Percentiles rank a stretch among this genome's conserved stretches.
These are phyloP conservation scores for Ophion costatus DNA, from an alignment of 2,888 invertebrate genomes.

Conservation along the genomic window DNA sequence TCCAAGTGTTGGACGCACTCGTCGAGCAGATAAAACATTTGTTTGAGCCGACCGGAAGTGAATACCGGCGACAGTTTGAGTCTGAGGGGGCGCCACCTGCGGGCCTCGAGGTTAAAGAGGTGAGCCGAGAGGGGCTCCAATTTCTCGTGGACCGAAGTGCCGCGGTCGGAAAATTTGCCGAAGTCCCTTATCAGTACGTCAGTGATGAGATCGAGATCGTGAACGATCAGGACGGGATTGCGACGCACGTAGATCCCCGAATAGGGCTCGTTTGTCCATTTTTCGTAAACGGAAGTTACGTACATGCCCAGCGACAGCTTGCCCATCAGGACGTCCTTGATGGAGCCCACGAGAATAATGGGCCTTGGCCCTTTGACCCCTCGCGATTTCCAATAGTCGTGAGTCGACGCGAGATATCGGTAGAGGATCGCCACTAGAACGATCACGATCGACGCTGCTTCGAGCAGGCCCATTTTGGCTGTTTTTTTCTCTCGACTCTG, in stretches of 20 bases:
- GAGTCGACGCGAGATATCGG: slow-evolving; percentile 78
- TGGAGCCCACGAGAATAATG: slow-evolving; percentile 77
- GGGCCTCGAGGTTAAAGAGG: slow-evolving; percentile 79
- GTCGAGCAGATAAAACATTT: slow-evolving; percentile 83
- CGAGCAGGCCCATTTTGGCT: background rate
- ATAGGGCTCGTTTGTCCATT: slow-evolving; percentile 65
- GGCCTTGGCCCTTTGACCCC: slow-evolving; percentile 81
- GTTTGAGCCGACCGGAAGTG: slow-evolving; percentile 84
- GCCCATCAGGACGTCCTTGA: slow-evolving; percentile 68
- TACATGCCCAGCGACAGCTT: slow-evolving; percentile 53
- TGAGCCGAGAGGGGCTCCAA: slow-evolving; percentile 79
- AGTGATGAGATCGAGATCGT: slow-evolving; percentile 62
- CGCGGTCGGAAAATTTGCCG: slow-evolving; percentile 62
- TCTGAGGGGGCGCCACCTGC: slow-evolving; percentile 83
- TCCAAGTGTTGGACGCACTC: slow-evolving; percentile 79
- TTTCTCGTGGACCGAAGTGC: slow-evolving; percentile 55
- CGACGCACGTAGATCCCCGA: slow-evolving; percentile 80
- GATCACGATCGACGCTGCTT: slow-evolving; percentile 82
- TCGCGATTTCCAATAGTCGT: slow-evolving; percentile 81
- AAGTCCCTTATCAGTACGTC: slow-evolving; percentile 66
- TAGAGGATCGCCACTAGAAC: slow-evolving; percentile 40
- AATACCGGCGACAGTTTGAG: slow-evolving; percentile 83
- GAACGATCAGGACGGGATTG: slow-evolving; percentile 52
- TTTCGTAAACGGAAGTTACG: slow-evolving; percentile 45
- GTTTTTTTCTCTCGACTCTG: background rate